These are phyloP conservation scores for Noctuana brunneofusca DNA, from an alignment of 2,888 invertebrate species.

Conservation along the genomic window DNA sequence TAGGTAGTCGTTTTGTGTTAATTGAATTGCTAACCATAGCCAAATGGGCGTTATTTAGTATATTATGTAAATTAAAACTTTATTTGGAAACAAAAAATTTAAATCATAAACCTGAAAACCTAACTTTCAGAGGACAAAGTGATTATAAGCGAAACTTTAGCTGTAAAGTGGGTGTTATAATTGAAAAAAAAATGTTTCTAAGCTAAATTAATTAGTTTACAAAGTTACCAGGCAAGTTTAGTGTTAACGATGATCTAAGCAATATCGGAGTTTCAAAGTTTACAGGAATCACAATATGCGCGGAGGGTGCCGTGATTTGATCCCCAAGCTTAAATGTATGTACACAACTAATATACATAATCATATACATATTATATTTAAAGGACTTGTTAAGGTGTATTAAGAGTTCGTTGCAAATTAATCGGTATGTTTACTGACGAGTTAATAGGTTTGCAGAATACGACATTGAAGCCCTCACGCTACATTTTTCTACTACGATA, in stretches of 20 bases:
- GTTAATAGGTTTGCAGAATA: too few species aligned
- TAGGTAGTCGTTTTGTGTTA: too few species aligned
- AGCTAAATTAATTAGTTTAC: conserved; percentile 36
- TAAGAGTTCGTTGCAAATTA: too few species aligned
- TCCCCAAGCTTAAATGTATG: conserved; percentile 10
- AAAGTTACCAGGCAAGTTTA: conserved; percentile 29
- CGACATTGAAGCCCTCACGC: too few species aligned
- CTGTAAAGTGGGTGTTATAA: conserved; percentile 15
- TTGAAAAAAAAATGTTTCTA: conserved; percentile 19
- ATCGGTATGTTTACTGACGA: too few species aligned
- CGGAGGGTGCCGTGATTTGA: conserved; percentile 21
- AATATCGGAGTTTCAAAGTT: conserved; percentile 32
- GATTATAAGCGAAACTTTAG: conserved; percentile 9
- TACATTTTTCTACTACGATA: too few species aligned
- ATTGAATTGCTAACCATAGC: too few species aligned
- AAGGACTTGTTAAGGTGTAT: neutral
- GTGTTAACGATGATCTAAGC: conserved; percentile 34
- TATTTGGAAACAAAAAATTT: too few species aligned
- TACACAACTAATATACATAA: neutral
- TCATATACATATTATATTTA: neutral
- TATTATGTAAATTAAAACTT: too few species aligned
- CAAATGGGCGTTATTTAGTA: too few species aligned
- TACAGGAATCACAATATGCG: conserved; percentile 23
- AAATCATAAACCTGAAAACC: too few species aligned
- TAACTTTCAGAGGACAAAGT: conserved; percentile 5